phyloP scores from a whole-genome alignment of 2,797 vertebrate genomes.

The Sylvia borin region DNA sequence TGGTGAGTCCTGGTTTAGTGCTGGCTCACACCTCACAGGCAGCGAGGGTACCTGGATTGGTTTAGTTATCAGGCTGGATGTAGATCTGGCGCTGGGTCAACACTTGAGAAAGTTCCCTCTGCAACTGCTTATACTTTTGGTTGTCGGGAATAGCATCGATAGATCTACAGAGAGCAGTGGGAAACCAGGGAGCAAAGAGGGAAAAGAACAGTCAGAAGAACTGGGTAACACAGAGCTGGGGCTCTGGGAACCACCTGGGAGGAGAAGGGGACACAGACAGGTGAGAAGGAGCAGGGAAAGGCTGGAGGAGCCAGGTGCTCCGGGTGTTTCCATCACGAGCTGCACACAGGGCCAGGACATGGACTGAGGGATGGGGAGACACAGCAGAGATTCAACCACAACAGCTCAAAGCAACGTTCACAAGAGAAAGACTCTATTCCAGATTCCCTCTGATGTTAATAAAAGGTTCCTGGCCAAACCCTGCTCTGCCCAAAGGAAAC shows the following conservation, averaged over 20 bases:
- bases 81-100: conserved; percentile 99
- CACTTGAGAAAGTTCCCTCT: conserved; percentile 98
- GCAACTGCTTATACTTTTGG: conserved; percentile 99
- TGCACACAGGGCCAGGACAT: background rate
- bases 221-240: background rate
- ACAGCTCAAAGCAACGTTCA: background rate
- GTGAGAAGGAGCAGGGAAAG: background rate
- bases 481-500: background rate
- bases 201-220: conserved; percentile 42
- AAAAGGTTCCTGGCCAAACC: background rate
- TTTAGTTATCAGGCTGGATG: conserved; percentile 94
- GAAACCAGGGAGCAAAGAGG: conserved; percentile 42
- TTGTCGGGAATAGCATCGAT: conserved; percentile 98
- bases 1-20: conserved; percentile 78
- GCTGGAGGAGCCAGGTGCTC: background rate
- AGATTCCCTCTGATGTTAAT: background rate
- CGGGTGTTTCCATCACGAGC: background rate
- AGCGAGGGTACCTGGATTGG: conserved; percentile 86
- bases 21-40: conserved; percentile 70
- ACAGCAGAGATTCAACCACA: background rate
- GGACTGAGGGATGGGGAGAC: background rate
- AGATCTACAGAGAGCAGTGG: conserved; percentile 86
- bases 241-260: background rate
- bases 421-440: background rate
- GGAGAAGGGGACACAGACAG: background rate